Evolutionary conservation across 1,140 invertebrate genomes (phyloP).

Genomic region (Apis laboriosa): DNA sequence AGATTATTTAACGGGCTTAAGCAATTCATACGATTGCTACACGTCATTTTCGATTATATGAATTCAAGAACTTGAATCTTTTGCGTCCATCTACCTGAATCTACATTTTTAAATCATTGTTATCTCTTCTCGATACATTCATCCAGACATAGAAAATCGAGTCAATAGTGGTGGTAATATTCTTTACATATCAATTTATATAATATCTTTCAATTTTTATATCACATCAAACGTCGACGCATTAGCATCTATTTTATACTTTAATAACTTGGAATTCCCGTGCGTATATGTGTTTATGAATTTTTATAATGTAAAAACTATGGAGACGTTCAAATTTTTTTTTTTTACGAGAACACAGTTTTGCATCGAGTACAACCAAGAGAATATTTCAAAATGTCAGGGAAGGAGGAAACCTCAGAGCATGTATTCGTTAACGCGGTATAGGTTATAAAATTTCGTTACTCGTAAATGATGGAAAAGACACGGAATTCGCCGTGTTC

Average conservation of each 20-base stretch:
- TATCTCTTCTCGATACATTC: background rate
- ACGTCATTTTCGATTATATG: slow-evolving; percentile 33
- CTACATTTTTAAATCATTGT: background rate
- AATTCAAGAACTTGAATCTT: background rate
- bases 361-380: background rate
- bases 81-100: background rate
- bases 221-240: too few species aligned
- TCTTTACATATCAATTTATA: background rate
- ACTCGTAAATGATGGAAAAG: background rate
- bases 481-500: background rate
- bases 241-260: too few species aligned
- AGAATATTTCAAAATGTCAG: slow-evolving; percentile 21
- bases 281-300: background rate
- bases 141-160: too few species aligned
- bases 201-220: too few species aligned
- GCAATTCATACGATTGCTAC: slow-evolving; percentile 10
- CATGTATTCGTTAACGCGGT: background rate
- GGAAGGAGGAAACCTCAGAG: background rate
- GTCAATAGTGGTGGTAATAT: too few species aligned
- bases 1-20: slow-evolving; percentile 29
- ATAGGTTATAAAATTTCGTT: slow-evolving; percentile 32
- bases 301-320: background rate
- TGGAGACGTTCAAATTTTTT: background rate
- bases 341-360: background rate
- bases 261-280: background rate